A percentile compares a stretch with the other conserved stretches of the same genome.
Evolutionary conservation across 2,113 vertebrate genomes (phyloP).

Genomic region (Albula goreensis): DNA sequence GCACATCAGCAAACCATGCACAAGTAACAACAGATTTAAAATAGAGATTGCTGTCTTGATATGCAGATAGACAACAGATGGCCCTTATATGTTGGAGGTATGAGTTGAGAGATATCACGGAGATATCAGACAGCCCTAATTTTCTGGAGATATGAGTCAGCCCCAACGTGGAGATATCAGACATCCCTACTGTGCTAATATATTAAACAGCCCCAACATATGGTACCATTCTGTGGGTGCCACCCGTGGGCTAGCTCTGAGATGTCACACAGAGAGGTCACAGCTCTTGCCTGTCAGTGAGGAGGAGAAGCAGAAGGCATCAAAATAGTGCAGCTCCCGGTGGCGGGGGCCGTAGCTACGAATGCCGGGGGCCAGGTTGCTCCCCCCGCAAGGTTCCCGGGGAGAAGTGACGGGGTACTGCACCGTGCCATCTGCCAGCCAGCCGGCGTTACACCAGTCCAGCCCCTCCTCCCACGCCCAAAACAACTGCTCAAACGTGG

Average conservation of each 20-base stretch:
- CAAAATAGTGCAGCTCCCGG: conserved; percentile 72
- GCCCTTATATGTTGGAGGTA: not conserved
- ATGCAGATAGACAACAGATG: conserved; percentile 68
- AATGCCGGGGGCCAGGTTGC: conserved; percentile 72
- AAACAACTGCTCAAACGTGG: conserved; percentile 83
- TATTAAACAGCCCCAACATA: not conserved
- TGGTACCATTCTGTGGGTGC: not conserved
- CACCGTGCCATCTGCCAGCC: conserved; percentile 83
- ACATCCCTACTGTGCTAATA: not conserved
- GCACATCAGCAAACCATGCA: not conserved
- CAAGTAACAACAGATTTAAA: not conserved
- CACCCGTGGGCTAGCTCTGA: conserved; percentile 47
- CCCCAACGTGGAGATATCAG: not conserved
- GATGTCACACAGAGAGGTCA: conserved; percentile 63
- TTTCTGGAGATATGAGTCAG: not conserved
- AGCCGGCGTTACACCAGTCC: conserved; percentile 88
- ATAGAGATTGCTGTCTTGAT: conserved; percentile 20
- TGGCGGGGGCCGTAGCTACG: conserved; percentile 63
- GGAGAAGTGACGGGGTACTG: conserved; percentile 82
- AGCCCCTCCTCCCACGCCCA: conserved; percentile 83
- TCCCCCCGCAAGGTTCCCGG: conserved; percentile 77
- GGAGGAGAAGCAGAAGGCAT: conserved; percentile 87
- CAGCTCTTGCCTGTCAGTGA: conserved; percentile 71
- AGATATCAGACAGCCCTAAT: not conserved
- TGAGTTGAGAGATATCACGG: not conserved